A percentile compares a stretch with the other conserved stretches of the same genome.
These are phyloP conservation scores for Equus przewalskii DNA, from an alignment of 2,113 vertebrate species.

Conservation along the genomic window DNA sequence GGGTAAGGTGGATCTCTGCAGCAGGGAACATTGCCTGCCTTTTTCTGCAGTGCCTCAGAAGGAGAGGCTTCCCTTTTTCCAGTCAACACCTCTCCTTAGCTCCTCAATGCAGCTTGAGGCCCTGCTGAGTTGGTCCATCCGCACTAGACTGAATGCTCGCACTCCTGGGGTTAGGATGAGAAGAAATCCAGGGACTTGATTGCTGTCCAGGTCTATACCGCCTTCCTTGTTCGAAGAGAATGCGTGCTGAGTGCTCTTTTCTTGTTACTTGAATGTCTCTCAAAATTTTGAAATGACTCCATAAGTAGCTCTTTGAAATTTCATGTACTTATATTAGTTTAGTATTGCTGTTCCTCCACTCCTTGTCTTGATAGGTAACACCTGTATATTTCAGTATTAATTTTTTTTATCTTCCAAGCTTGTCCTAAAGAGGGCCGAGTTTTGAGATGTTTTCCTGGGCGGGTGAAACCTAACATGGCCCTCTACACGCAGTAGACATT, in stretches of 20 bases:
- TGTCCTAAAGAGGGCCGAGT: conserved; percentile 3
- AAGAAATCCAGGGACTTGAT: background rate
- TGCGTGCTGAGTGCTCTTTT: background rate
- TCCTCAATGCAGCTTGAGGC: background rate
- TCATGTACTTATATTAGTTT: background rate
- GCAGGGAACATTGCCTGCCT: background rate
- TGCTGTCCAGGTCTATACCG: background rate
- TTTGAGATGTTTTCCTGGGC: background rate
- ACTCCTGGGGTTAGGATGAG: background rate
- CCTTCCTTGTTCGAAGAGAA: background rate
- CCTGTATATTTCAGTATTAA: background rate
- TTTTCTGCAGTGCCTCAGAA: background rate
- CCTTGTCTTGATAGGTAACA: background rate
- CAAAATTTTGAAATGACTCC: background rate
- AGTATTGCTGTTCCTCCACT: background rate
- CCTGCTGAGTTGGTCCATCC: background rate
- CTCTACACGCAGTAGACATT: background rate
- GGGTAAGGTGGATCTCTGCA: background rate
- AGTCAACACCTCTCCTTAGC: background rate
- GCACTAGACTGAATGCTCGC: background rate
- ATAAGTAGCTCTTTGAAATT: background rate
- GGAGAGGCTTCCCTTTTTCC: conserved; percentile 8
- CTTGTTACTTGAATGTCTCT: conserved; percentile 12
- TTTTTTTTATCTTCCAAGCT: conserved; percentile 7
- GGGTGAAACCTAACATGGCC: background rate